Evolutionary conservation across 2,888 invertebrate species (phyloP), one percentile per base, ranked within the genome.

Genomic region (Agrotis clavis): DNA sequence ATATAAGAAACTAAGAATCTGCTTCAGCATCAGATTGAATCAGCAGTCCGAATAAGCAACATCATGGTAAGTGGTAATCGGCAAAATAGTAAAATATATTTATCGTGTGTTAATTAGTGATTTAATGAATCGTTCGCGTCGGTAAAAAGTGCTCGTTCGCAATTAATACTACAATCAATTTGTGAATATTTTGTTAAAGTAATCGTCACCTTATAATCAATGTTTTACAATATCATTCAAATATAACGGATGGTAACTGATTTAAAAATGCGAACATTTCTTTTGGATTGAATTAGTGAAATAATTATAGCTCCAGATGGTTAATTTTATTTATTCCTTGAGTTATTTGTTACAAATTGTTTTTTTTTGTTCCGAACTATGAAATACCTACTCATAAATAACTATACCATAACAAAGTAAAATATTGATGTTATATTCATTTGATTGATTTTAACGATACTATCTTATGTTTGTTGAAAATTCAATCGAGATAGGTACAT

Each of bases 21-120:
- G 14, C 59, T 74, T 19, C 53, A 60, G 68, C 79, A 87, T 87
- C 89, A 91, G 82, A 88, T 81, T 86, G 68, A 69, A 74, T 72
- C 79, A 57, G 82, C 47, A 83, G 82, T 86, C 85, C 78, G 80
- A 78, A 78, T 78, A 80, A 84, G 79, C 82, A 86, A 85, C 82
- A 87, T 84, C 90, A 85, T 91, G 91, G 91, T 91, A 87, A 91
- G 91, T 86, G 25, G 18, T 4, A 19, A 30, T 11, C 19, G 6
- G 57, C 53, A 21, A 50, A 70, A 59, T 62, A 63, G 51, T 63
- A 53, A 35, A 54, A 62, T 11, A 60, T 30, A 11, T 35, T 50
- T 11, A 48, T 53, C 30, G n/a, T 62, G 48, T 50, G 16, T 11
- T 59, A 41, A 30, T 48, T 51, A 9, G 71, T 77, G 81, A 63